Percentiles rank a stretch among this genome's conserved stretches.
Evolutionary conservation across 1,140 invertebrate genomes (phyloP).

Genomic region (Oryzaephilus surinamensis): DNA sequence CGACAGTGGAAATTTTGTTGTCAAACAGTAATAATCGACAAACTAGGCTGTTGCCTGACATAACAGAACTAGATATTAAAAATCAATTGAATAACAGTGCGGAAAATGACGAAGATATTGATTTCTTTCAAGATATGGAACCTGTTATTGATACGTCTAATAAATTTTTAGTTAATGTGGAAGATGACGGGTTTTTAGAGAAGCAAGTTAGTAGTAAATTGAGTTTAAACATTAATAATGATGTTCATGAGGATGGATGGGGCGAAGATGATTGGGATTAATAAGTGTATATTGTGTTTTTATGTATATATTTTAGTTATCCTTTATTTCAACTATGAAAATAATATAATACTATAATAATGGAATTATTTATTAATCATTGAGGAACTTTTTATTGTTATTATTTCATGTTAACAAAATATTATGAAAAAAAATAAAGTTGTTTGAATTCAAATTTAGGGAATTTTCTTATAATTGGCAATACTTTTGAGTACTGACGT

Average conservation of each 20-base stretch:
- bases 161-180: slow-evolving; percentile 24
- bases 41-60: slow-evolving; percentile 44
- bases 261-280: slow-evolving; percentile 24
- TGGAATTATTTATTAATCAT: too few species aligned
- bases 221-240: slow-evolving; percentile 14
- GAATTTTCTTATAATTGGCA: too few species aligned
- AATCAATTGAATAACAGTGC: slow-evolving; percentile 41
- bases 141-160: slow-evolving; percentile 61
- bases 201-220: slow-evolving; percentile 18
- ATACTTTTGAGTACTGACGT: too few species aligned
- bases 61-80: slow-evolving; percentile 64
- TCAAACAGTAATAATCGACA: background rate
- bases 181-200: slow-evolving; percentile 9
- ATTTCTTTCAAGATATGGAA: slow-evolving; percentile 77
- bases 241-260: slow-evolving; percentile 28
- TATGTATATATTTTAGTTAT: slow-evolving; percentile 14
- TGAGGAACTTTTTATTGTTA: too few species aligned
- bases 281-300: slow-evolving; percentile 14
- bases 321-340: slow-evolving; percentile 2
- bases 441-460: too few species aligned
- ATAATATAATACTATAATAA: too few species aligned
- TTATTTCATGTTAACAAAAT: too few species aligned
- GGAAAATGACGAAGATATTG: slow-evolving; percentile 46
- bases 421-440: too few species aligned
- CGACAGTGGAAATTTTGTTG: background rate